Base-by-base conservation (phyloP, 1,140 invertebrate genomes). In the Helicorthomorpha holstii region DNA sequence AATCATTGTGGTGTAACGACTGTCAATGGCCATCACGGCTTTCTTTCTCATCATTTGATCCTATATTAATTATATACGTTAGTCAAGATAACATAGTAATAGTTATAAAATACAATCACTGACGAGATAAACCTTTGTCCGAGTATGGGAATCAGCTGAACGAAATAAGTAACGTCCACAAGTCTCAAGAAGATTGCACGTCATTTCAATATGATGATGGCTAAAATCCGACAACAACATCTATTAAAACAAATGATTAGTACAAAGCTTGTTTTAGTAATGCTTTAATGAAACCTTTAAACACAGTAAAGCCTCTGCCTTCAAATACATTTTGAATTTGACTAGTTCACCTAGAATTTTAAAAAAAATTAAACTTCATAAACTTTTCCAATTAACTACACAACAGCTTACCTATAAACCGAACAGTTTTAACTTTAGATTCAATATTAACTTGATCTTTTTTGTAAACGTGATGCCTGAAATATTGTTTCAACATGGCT, bases 171-270 rank as follows among this genome's bases (percentile, higher is more conserved):
- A 98, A 57, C 89, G 74, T 0, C 95, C 95, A 69, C 90, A 95
- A 0, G 85, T 87, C 68, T 99, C 95, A 27, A 98, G 70, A 48
- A 99, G 73, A 62, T 91, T 89, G 63, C 92, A 96, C 0, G 88
- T 83, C 95, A 99, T 99, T 73, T 99, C 95, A 59, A 99, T 94
- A 63, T 98, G 91, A 69, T 98, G 94, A 71, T 98, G 92, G 48
- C 83, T 83, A 60, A 99, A 98, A 66, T 98, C 92, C 60, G 88
- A 80, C 2, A 99, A 66, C 46, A 99, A 65, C 52, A 92, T 79
- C 75, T 74, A 59, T 25, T 59, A 54, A 49, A 46, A 54, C 45
- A 46, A 45, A n/a, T n/a, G n/a, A n/a, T n/a, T n/a, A n/a, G n/a
- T n/a, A n/a, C n/a, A n/a, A n/a, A n/a, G n/a, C n/a, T n/a, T n/a